Evolutionary conservation across 2,888 invertebrate species (phyloP).

Genomic region (Cryptophagus acutangulus): DNA sequence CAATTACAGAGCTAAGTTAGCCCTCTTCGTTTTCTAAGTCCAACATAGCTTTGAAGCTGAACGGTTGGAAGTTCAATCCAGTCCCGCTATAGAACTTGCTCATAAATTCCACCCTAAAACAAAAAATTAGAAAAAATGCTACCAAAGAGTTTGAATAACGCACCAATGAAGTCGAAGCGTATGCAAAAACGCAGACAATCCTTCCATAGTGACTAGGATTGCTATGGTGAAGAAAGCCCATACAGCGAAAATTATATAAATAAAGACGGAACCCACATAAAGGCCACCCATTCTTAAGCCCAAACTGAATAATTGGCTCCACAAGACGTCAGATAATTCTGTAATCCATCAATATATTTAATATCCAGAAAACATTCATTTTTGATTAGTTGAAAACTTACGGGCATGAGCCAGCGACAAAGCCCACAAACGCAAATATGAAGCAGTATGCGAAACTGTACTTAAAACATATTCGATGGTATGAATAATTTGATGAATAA

Average conservation of each 20-base stretch:
- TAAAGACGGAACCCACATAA: constrained; percentile 48
- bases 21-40: constrained; percentile 52
- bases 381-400: constrained; percentile 54
- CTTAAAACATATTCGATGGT: constrained; percentile 96
- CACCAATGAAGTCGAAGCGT: constrained; percentile 85
- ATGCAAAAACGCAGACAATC: constrained; percentile 84
- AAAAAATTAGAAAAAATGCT: too few species aligned
- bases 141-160: too few species aligned
- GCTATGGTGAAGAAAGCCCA: constrained; percentile 80
- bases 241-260: constrained; percentile 64
- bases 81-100: constrained; percentile 81
- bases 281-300: constrained; percentile 11
- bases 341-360: constrained; percentile 21
- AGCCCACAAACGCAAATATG: constrained; percentile 94
- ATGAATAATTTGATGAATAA: constrained; percentile 92
- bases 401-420: constrained; percentile 92
- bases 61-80: constrained; percentile 80
- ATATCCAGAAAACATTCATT: not conserved
- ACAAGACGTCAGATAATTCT: constrained; percentile 40
- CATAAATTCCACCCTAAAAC: constrained; percentile 65
- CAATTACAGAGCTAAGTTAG: too few species aligned
- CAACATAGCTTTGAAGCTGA: constrained; percentile 75
- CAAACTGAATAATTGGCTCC: constrained; percentile 35
- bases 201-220: constrained; percentile 86
- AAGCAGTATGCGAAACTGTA: constrained; percentile 94